phyloP scores from a whole-genome alignment of 2,797 vertebrate genomes.

The Poeciliopsis gracilis region DNA sequence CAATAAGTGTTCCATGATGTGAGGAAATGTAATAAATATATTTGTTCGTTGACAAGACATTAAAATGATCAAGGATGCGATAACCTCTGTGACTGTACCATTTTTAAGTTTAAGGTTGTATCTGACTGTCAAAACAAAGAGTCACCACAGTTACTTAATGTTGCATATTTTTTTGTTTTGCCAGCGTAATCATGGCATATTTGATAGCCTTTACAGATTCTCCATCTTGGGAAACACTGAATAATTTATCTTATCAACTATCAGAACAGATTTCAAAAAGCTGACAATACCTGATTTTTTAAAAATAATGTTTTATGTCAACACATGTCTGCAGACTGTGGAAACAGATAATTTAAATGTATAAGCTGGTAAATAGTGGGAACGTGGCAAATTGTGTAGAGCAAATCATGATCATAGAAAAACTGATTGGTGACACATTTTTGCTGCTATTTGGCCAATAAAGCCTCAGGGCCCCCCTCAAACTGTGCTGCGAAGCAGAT shows the following conservation, averaged over 20 bases:
- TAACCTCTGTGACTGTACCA: background rate
- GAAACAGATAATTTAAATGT: background rate
- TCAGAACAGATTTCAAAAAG: background rate
- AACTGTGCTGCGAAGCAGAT: slow-evolving; percentile 53
- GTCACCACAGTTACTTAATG: background rate
- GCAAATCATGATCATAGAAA: slow-evolving; percentile 11
- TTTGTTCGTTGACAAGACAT: background rate
- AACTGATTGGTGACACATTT: slow-evolving; percentile 12
- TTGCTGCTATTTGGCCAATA: slow-evolving; percentile 34
- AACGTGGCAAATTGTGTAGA: background rate
- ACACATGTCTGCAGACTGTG: background rate
- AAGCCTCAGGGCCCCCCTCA: slow-evolving; percentile 35
- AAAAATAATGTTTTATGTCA: background rate
- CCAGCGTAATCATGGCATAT: no score
- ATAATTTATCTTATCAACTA: background rate
- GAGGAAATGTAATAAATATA: background rate
- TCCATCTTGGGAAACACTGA: no score
- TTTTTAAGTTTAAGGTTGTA: background rate
- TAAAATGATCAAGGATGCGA: background rate
- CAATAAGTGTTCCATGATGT: background rate
- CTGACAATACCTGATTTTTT: background rate
- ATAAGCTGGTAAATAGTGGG: background rate
- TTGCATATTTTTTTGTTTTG: background rate
- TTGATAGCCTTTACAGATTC: no score
- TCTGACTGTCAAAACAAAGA: background rate